Percentiles rank a stretch among this genome's conserved stretches.
phyloP scores from a whole-genome alignment of 2,797 vertebrate genomes.

The Psittacula echo region DNA sequence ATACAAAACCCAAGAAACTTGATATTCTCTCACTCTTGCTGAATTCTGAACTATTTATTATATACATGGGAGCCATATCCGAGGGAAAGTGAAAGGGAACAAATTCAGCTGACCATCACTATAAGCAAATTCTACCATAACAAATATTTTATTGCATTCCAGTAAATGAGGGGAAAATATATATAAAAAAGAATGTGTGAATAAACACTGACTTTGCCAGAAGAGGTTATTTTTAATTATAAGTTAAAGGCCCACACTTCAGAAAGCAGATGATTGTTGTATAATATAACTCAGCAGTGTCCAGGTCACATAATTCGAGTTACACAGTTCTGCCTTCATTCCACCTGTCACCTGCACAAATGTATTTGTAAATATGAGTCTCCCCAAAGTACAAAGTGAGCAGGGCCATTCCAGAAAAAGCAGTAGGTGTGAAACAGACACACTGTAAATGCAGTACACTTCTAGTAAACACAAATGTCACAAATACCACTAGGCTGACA shows the following conservation, averaged over 20 bases:
- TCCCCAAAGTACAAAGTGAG: not conserved
- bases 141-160: not conserved
- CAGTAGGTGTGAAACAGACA: not conserved
- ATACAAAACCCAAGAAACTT: not conserved
- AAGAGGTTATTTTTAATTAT: not conserved
- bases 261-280: not conserved
- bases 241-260: not conserved
- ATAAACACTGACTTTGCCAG: not conserved
- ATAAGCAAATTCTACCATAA: not conserved
- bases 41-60: not conserved
- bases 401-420: not conserved
- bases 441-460: not conserved
- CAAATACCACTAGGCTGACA: not conserved
- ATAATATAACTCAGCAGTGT: not conserved
- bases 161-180: accelerated
- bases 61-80: not conserved
- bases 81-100: not conserved
- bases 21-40: not conserved
- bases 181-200: not conserved
- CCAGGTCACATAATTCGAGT: not conserved
- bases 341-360: not conserved
- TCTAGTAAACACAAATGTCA: not conserved
- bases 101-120: not conserved
- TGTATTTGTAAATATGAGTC: not conserved
- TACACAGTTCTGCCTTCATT: not conserved